Evolutionary conservation across 2,797 vertebrate genomes (phyloP), one percentile per base, ranked within the genome.

Genomic region (Spinus pinus): DNA sequence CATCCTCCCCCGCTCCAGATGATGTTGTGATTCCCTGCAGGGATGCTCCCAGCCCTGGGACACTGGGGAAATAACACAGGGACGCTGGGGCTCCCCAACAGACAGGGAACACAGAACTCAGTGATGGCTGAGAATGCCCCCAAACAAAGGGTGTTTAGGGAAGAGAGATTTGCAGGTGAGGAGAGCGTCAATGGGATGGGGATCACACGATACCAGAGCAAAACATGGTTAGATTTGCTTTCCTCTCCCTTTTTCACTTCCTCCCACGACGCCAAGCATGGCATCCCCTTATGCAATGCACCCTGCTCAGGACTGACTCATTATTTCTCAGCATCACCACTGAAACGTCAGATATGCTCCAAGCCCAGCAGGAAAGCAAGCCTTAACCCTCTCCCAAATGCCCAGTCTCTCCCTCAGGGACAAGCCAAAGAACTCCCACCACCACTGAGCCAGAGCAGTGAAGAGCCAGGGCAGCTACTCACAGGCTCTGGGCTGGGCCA

Each of bases 231-330:
- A 56, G 5, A n/a, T 67, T 46, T 61, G 24, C 58, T 75, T 35
- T 69, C 50, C 51, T 71, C 47, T 74, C 74, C 65, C 71, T 77
- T 1, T 96, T 96, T 94, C 91, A 83, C 85, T 94, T 97, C 96
- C 93, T 86, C 47, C 9, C 33, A 9, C 2, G 28, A 57, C 0
- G 0, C 46, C 2, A 3, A 57, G 11, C 9, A 3, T 0, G 0
- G 70, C 37, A 39, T 12, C 31, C n/a, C 50, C 75, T 94, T 91
- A 61, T 23, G 54, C 81, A 95, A 93, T 13, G 14, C 66, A 42
- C 27, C 14, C 69, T 12, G 64, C 42, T 86, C 49, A 42, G 62
- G 44, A 54, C 33, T 24, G 14, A 75, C 49, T 67, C 65, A 20
- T 24, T 33, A 2, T 39, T 60, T 85, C 53, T 78, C 86, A 58